Conservation (phyloP, 2,797 vertebrate species). For the Babyrousa celebensis region DNA sequence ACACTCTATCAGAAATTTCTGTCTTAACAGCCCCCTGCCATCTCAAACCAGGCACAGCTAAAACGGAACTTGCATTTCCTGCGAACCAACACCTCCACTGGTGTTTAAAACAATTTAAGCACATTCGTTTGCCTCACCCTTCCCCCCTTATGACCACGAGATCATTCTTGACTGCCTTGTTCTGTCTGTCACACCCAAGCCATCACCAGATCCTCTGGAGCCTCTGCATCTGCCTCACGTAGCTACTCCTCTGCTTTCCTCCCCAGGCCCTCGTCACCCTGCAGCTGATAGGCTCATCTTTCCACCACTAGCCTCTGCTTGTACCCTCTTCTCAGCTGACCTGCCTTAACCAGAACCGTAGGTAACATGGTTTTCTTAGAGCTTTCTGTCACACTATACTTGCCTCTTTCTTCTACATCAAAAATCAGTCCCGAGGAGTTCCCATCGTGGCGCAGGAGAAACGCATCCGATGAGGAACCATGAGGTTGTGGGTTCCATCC, state of each 20-base stretch:
- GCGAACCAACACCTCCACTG: background rate
- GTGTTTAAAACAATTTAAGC: no score
- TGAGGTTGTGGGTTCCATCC: no score
- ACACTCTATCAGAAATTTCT: background rate
- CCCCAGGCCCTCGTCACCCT: background rate
- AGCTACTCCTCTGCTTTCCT: background rate
- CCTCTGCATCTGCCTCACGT: background rate
- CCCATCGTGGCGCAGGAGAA: no score
- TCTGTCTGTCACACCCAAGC: background rate
- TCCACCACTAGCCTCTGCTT: background rate
- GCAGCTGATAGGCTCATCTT: background rate
- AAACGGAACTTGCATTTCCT: background rate
- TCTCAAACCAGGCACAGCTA: background rate
- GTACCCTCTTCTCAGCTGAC: background rate
- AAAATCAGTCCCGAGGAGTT: background rate
- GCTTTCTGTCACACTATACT: background rate
- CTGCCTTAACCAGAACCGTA: background rate
- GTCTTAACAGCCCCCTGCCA: background rate
- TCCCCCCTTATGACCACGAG: background rate
- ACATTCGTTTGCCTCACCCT: background rate
- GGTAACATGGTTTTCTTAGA: background rate
- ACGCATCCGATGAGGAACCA: no score
- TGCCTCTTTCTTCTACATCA: background rate
- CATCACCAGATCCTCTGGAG: background rate
- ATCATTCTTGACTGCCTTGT: background rate